phyloP scores from a whole-genome alignment of 2,113 vertebrate species.

The Pachyramphus minor region DNA sequence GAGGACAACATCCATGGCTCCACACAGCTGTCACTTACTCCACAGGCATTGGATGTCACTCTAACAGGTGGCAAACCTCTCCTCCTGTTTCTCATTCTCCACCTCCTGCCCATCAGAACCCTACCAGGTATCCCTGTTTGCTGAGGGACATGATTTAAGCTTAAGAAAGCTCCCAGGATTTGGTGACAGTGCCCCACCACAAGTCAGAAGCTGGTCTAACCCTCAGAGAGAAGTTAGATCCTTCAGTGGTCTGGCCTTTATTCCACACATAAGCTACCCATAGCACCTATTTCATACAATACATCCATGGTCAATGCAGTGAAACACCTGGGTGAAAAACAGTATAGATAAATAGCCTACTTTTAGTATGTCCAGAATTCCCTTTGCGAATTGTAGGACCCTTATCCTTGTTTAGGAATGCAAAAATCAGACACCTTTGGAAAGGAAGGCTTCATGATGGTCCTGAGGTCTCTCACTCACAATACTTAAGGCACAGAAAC shows the following conservation, averaged over 20 bases:
- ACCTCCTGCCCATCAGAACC: neutral
- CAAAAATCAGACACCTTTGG: neutral
- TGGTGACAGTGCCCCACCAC: neutral
- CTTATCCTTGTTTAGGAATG: neutral
- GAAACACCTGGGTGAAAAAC: neutral
- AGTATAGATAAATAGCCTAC: fast-evolving
- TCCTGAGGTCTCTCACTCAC: neutral
- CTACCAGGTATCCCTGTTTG: neutral
- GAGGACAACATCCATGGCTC: fast-evolving
- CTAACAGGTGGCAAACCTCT: fast-evolving
- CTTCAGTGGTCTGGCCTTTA: neutral
- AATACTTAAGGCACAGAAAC: neutral
- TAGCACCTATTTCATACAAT: fast-evolving
- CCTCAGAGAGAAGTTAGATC: neutral
- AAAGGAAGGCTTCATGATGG: neutral
- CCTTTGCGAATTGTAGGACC: neutral
- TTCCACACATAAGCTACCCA: neutral
- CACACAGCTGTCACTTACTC: neutral
- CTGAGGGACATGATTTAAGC: neutral
- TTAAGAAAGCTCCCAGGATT: neutral
- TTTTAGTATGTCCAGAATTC: neutral
- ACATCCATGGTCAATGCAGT: too few relatives aligned
- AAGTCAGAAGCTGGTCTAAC: neutral
- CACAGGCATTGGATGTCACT: neutral
- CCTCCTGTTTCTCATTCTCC: neutral